phyloP scores from a whole-genome alignment of 2,797 vertebrate species.

The Cyprinodon diabolis region DNA sequence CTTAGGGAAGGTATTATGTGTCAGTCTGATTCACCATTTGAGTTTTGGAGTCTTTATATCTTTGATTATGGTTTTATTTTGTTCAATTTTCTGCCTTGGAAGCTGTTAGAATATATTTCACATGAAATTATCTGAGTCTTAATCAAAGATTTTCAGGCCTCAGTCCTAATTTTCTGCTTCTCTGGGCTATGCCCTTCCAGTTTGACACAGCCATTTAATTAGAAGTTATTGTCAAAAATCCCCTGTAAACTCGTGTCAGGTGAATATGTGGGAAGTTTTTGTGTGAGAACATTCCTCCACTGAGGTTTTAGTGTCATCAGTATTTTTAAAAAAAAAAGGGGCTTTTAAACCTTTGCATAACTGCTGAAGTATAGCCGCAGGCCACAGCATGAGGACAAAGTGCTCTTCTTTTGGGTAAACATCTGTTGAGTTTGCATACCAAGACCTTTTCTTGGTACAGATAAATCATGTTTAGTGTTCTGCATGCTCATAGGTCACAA shows the following conservation, averaged over 20 bases:
- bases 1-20: neutral
- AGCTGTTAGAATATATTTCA: neutral
- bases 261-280: neutral
- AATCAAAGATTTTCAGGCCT: neutral
- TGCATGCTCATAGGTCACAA: slow-evolving; percentile 3
- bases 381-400: neutral
- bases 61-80: neutral
- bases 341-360: slow-evolving; percentile 4
- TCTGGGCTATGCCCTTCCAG: neutral
- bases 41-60: no score
- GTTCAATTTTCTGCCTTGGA: neutral
- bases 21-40: neutral
- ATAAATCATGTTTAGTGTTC: slow-evolving; percentile 12
- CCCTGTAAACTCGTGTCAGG: neutral
- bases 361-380: neutral
- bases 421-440: slow-evolving; percentile 8
- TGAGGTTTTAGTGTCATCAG: neutral
- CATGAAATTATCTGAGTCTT: neutral
- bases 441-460: neutral
- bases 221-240: neutral
- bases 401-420: slow-evolving; percentile 1
- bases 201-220: neutral
- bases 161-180: neutral
- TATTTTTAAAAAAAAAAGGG: neutral
- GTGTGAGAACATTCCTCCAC: neutral